Evolutionary conservation across 2,888 invertebrate genomes (phyloP).

Genomic region (Melitaea athalia): DNA sequence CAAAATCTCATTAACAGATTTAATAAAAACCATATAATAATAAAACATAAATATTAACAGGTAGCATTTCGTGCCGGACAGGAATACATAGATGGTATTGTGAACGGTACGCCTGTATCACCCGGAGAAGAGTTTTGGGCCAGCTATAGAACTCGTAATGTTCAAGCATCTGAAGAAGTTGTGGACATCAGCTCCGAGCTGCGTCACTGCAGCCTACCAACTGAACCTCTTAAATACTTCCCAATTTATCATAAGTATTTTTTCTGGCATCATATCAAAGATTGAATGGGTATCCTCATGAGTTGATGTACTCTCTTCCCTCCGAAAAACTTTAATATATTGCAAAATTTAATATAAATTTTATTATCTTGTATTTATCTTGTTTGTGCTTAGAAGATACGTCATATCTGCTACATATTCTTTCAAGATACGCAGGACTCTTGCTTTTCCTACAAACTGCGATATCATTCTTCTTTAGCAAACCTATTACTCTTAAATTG

Average conservation of each 20-base stretch:
- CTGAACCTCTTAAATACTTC: constrained; percentile 51
- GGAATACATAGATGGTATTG: constrained; percentile 54
- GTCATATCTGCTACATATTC: too few relatives aligned
- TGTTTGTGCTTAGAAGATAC: too few relatives aligned
- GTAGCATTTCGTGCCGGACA: constrained; percentile 49
- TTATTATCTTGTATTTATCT: too few relatives aligned
- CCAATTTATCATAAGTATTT: constrained; percentile 54
- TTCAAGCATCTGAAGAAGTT: constrained; percentile 48
- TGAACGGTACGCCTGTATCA: constrained; percentile 61
- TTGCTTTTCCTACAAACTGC: too few relatives aligned
- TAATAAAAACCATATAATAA: too few relatives aligned
- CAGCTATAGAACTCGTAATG: constrained; percentile 42
- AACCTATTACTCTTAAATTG: too few relatives aligned
- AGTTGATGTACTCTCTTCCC: too few relatives aligned
- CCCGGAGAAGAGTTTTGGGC: constrained; percentile 61
- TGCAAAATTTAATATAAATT: too few relatives aligned
- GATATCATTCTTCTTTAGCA: too few relatives aligned
- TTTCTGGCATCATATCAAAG: not conserved
- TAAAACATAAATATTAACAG: constrained; percentile 41
- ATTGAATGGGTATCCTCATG: not conserved
- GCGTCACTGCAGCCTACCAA: constrained; percentile 50
- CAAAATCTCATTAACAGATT: too few relatives aligned
- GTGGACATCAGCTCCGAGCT: constrained; percentile 46
- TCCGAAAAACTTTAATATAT: too few relatives aligned
- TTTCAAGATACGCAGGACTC: too few relatives aligned